Conservation (phyloP, 2,888 invertebrate genomes). For the Elgonia sp. region DNA sequence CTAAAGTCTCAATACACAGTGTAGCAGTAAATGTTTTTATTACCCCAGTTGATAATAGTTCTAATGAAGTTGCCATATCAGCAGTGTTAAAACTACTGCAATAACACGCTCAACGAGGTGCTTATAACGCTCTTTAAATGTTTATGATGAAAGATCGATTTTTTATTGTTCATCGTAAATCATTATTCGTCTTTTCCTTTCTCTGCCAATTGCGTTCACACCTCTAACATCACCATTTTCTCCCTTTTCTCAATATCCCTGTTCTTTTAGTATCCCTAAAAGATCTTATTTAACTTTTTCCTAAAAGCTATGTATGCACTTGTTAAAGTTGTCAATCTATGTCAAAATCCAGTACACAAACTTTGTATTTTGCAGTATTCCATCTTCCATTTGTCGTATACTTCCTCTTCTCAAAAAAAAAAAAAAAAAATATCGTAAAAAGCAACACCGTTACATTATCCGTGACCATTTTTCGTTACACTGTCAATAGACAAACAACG, state of each 20-base stretch:
- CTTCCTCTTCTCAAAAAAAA: background rate
- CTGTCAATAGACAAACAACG: background rate
- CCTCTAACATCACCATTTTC: constrained; percentile 29
- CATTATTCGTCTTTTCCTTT: constrained; percentile 24
- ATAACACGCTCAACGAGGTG: constrained; percentile 52
- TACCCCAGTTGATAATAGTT: constrained; percentile 52
- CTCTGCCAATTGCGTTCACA: constrained; percentile 3
- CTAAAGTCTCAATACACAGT: constrained; percentile 38
- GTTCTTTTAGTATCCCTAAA: constrained; percentile 9
- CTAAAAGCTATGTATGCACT: no score
- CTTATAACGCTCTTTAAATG: constrained; percentile 64
- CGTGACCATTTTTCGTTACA: background rate
- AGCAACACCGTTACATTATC: background rate
- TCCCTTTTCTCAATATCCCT: constrained; percentile 11
- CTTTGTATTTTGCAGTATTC: background rate
- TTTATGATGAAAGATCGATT: constrained; percentile 62
- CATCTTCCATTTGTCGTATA: background rate
- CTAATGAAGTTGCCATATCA: constrained; percentile 62
- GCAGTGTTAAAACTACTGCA: constrained; percentile 45
- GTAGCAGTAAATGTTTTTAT: constrained; percentile 52
- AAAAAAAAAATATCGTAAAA: constrained; percentile 1
- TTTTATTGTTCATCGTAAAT: constrained; percentile 62
- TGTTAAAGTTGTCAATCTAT: background rate
- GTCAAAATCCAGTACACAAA: constrained; percentile 16
- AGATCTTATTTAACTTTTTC: constrained; percentile 33